A percentile compares a stretch with the other conserved stretches of the same genome.
Evolutionary conservation across 2,113 vertebrate species (phyloP).

Genomic region (Platycercus adscitus): DNA sequence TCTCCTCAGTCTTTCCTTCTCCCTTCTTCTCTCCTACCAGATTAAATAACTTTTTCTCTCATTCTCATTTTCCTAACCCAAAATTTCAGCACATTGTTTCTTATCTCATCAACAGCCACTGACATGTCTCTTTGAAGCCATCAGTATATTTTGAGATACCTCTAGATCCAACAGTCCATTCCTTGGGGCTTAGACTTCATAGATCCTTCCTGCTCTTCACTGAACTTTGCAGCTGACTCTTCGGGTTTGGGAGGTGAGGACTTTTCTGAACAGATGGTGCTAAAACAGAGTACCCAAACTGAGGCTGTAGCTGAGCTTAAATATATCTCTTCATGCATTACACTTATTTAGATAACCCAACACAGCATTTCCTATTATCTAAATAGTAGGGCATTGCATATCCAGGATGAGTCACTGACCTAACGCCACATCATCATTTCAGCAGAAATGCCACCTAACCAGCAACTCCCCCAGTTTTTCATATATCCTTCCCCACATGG

Average conservation of each 20-base stretch:
- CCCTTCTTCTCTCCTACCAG: neutral
- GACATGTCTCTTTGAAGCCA: neutral
- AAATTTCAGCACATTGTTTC: neutral
- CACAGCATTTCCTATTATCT: neutral
- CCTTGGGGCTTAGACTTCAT: neutral
- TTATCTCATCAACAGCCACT: neutral
- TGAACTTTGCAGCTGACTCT: neutral
- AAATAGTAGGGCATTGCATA: neutral
- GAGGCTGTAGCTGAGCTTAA: neutral
- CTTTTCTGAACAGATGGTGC: neutral
- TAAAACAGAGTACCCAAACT: neutral
- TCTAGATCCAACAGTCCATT: neutral
- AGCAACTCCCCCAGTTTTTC: neutral
- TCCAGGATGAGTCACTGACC: neutral
- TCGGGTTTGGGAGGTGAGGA: neutral
- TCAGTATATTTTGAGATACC: neutral
- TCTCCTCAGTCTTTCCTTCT: neutral
- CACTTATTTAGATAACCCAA: neutral
- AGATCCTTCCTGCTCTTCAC: neutral
- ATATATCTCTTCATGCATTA: neutral
- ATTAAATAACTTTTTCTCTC: neutral
- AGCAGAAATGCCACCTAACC: neutral
- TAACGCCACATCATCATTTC: neutral
- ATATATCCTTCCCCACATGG: rapidly evolving
- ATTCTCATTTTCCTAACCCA: neutral